phyloP scores from a whole-genome alignment of 2,113 vertebrate genomes.

The Alces alces region DNA sequence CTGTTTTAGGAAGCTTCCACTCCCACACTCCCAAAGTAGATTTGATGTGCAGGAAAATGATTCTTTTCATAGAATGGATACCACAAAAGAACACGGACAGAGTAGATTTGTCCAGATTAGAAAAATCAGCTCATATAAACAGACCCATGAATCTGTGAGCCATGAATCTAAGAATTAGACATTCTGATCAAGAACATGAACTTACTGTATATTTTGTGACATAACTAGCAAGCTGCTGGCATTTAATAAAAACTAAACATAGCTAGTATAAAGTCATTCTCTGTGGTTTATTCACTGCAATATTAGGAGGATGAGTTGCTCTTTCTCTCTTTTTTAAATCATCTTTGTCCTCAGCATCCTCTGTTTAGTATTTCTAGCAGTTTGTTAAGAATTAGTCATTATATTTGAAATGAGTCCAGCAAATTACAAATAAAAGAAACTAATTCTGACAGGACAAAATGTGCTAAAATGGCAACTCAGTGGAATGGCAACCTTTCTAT shows the following conservation, averaged over 20 bases:
- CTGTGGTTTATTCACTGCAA: neutral
- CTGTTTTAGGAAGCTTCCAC: neutral
- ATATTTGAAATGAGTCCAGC: constrained; percentile 3
- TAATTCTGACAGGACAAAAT: neutral
- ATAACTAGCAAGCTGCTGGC: neutral
- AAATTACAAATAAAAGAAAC: neutral
- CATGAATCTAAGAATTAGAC: neutral
- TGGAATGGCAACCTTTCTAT: neutral
- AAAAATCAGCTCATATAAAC: neutral
- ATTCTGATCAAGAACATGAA: neutral
- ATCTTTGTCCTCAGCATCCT: neutral
- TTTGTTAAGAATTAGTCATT: constrained; percentile 7
- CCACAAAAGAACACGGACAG: no score
- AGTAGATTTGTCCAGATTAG: neutral
- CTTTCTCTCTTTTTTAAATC: neutral
- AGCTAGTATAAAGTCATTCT: neutral
- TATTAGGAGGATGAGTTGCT: neutral
- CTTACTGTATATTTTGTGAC: neutral
- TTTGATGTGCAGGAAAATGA: neutral
- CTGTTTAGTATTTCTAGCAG: neutral
- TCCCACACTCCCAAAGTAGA: neutral
- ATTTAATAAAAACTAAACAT: neutral
- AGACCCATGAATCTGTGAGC: neutral
- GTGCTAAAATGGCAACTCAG: neutral
- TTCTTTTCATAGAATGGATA: neutral